Conservation (phyloP, 53 echinoderm and acorn worm genomes). For the Holothuria scabra region DNA sequence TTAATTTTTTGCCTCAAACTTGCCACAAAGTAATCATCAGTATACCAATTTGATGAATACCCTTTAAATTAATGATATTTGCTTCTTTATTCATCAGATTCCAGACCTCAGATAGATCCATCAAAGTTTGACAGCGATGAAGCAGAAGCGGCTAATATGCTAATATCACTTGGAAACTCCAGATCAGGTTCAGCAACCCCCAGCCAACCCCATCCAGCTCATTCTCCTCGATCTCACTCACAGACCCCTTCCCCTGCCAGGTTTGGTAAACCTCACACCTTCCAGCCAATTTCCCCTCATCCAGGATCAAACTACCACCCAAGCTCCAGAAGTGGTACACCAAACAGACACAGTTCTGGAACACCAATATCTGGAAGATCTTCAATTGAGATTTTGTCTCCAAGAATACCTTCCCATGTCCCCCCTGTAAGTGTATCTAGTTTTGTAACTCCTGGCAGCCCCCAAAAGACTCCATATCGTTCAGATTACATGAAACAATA, state of each 20-base stretch:
- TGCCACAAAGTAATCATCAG: too few relatives aligned
- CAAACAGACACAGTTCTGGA: constrained; percentile 77
- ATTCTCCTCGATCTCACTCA: constrained; percentile 84
- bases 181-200: constrained; percentile 88
- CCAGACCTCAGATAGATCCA: constrained; percentile 92
- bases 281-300: constrained; percentile 85
- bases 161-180: constrained; percentile 89
- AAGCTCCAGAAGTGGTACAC: constrained; percentile 68
- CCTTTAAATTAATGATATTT: too few relatives aligned
- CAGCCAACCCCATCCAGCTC: constrained; percentile 70
- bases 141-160: constrained; percentile 90
- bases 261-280: constrained; percentile 67
- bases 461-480: constrained; percentile 84
- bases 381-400: constrained; percentile 83
- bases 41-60: too few relatives aligned
- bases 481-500: constrained; percentile 74
- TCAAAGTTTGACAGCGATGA: constrained; percentile 99
- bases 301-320: constrained; percentile 66
- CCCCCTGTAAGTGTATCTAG: constrained; percentile 62
- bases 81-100: constrained; percentile 68
- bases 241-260: constrained; percentile 79
- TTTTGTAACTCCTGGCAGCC: constrained; percentile 93
- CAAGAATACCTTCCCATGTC: constrained; percentile 62
- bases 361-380: constrained; percentile 94
- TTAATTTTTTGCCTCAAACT: too few relatives aligned